phyloP scores from a whole-genome alignment of 2,888 invertebrate species.

The Eledona agricola region DNA sequence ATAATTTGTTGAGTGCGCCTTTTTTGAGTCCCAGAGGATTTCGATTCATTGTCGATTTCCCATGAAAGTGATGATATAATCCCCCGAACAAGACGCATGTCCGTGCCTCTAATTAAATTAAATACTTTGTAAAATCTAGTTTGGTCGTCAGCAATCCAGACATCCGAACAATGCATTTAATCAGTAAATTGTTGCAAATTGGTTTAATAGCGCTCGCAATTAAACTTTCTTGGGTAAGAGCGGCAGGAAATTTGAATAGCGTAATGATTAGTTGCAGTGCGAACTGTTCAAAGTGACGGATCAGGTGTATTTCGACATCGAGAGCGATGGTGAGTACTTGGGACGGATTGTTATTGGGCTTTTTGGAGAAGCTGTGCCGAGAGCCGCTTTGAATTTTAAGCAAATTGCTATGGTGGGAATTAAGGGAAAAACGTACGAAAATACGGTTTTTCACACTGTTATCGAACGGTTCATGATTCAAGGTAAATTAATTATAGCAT shows the following conservation, averaged over 20 bases:
- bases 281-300: constrained; percentile 73
- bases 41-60: too few relatives aligned
- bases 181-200: constrained; percentile 1
- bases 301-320: constrained; percentile 83
- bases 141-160: neutral
- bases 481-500: constrained; percentile 66
- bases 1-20: too few relatives aligned
- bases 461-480: constrained; percentile 92
- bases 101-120: constrained; percentile 11
- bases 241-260: too few relatives aligned
- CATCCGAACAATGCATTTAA: neutral
- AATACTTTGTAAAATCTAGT: constrained; percentile 1
- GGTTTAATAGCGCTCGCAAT: too few relatives aligned
- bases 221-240: too few relatives aligned
- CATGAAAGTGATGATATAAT: too few relatives aligned
- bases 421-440: constrained; percentile 79
- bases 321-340: constrained; percentile 73
- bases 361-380: constrained; percentile 88
- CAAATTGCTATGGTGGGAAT: constrained; percentile 80
- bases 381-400: constrained; percentile 86
- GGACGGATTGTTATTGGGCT: constrained; percentile 87
- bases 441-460: constrained; percentile 83
- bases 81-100: constrained; percentile 9
- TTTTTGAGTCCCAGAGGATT: too few relatives aligned
- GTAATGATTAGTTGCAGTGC: constrained; percentile 66